A percentile compares a stretch with the other conserved stretches of the same genome.
phyloP scores from a whole-genome alignment of 2,797 vertebrate genomes.

The Micromesistius poutassou region DNA sequence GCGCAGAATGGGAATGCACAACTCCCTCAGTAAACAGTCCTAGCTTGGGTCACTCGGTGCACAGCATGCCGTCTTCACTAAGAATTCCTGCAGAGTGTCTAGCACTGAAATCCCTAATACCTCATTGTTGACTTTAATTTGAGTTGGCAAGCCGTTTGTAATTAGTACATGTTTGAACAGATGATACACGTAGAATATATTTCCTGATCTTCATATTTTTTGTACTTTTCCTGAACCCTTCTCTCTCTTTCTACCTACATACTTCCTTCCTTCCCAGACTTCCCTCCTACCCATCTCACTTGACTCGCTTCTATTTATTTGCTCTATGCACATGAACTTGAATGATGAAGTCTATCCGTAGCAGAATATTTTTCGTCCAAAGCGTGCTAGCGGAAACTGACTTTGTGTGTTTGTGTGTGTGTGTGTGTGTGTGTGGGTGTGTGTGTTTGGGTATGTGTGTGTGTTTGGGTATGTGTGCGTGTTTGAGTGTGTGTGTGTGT shows the following conservation, averaged over 20 bases:
- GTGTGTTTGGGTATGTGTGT: background rate
- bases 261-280: background rate
- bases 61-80: background rate
- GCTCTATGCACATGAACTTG: background rate
- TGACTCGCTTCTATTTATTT: background rate
- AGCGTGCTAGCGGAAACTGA: slow-evolving; percentile 61
- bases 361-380: slow-evolving; percentile 36
- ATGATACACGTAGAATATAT: background rate
- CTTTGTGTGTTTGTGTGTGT: slow-evolving; percentile 34
- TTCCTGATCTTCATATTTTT: background rate
- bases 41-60: slow-evolving; percentile 26
- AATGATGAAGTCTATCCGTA: slow-evolving; percentile 32
- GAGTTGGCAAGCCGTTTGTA: background rate
- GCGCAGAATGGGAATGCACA: slow-evolving; percentile 29
- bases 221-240: background rate
- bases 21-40: slow-evolving; percentile 55
- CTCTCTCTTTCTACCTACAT: background rate
- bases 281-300: background rate
- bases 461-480: background rate
- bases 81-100: background rate
- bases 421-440: background rate
- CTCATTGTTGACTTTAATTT: slow-evolving; percentile 2
- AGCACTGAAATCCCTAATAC: background rate
- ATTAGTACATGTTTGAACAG: background rate
- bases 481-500: background rate